Conservation (phyloP, 2,888 invertebrate genomes). For the Cantharis rufa region DNA sequence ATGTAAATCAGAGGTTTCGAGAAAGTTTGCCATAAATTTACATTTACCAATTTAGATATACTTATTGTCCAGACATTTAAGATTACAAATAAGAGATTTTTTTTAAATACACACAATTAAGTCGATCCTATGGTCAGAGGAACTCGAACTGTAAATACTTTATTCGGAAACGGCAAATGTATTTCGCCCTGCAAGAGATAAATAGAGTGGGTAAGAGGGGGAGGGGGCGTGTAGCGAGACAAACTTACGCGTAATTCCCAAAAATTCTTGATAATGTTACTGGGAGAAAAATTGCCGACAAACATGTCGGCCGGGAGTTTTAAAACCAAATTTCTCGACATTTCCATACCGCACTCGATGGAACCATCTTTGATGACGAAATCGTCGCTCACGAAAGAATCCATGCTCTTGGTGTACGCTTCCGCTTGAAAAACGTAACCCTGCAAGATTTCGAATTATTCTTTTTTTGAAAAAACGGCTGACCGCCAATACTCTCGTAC, state of each 20-base stretch:
- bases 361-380: conserved; percentile 14
- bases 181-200: conserved; percentile 17
- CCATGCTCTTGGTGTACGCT: conserved; percentile 11
- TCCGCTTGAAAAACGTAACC: conserved; percentile 18
- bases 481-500: not conserved
- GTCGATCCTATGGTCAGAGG: conserved; percentile 14
- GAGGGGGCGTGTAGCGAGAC: too few species aligned
- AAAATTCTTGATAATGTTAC: conserved; percentile 18
- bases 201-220: too few species aligned
- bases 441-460: not conserved
- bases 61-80: not conserved
- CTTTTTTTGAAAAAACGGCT: not conserved
- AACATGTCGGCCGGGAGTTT: conserved; percentile 12
- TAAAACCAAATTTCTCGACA: conserved; percentile 12
- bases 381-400: conserved; percentile 10
- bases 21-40: not conserved
- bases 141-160: conserved; percentile 6
- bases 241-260: conserved; percentile 19
- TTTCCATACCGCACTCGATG: conserved; percentile 8
- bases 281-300: conserved; percentile 6
- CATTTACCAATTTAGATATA: not conserved
- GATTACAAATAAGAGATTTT: not conserved
- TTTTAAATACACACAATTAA: not conserved
- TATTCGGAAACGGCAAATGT: conserved; percentile 12
- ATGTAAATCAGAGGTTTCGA: not conserved